phyloP scores from a whole-genome alignment of 2,113 vertebrate species.

The Myotis lucifugus region DNA sequence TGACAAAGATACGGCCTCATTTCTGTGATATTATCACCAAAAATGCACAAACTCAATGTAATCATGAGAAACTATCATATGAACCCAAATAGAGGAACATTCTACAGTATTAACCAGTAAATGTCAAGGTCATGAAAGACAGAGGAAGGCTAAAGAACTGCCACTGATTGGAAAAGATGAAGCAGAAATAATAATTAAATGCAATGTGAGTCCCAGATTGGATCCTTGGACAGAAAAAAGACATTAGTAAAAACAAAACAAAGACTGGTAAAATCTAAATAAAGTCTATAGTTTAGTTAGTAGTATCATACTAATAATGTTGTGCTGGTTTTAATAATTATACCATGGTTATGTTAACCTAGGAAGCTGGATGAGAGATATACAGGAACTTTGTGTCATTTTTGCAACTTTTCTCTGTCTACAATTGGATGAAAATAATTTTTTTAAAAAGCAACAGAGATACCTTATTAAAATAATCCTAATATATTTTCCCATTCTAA shows the following conservation, averaged over 20 bases:
- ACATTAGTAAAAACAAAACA: not conserved
- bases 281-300: not conserved
- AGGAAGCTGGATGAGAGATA: not conserved
- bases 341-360: not conserved
- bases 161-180: not conserved
- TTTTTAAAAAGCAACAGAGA: not conserved
- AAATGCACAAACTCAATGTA: not conserved
- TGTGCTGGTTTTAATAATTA: not conserved
- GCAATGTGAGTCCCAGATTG: not conserved
- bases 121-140: not conserved
- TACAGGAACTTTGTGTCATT: not conserved
- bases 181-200: not conserved
- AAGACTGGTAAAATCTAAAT: not conserved
- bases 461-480: slow-evolving; percentile 30
- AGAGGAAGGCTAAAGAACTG: not conserved
- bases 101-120: not conserved
- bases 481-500: not conserved
- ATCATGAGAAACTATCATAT: not conserved
- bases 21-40: not conserved
- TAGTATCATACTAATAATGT: not conserved
- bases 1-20: not conserved
- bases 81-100: not conserved
- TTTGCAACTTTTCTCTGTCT: not conserved
- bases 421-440: not conserved
- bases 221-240: not conserved